Percentiles rank a stretch among this genome's conserved stretches.
Evolutionary conservation across 1,140 invertebrate species (phyloP).

Genomic region (Batillaria attramentaria): DNA sequence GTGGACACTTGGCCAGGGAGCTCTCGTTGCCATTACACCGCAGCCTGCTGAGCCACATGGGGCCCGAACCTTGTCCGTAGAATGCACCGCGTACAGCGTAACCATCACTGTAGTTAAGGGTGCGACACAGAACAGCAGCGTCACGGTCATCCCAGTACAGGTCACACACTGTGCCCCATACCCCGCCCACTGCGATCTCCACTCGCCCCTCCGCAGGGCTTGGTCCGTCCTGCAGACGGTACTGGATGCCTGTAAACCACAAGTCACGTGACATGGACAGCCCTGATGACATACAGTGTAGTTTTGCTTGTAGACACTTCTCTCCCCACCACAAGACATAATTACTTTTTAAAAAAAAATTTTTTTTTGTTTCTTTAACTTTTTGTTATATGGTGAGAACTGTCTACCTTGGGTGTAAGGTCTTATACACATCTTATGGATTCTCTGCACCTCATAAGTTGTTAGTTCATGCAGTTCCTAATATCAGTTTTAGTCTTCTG

Average conservation of each 20-base stretch:
- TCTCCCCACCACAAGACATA: no score
- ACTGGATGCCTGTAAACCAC: slow-evolving; percentile 38
- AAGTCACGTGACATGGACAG: no score
- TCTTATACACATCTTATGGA: no score
- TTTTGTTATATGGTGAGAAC: no score
- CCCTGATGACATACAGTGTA: no score
- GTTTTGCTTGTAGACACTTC: no score
- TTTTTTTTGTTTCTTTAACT: no score
- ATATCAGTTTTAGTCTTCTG: no score
- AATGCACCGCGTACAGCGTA: slow-evolving; percentile 44
- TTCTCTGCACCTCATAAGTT: no score
- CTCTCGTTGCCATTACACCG: slow-evolving; percentile 60
- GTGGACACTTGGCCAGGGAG: slow-evolving; percentile 51
- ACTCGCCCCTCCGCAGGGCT: slow-evolving; percentile 77
- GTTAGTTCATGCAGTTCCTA: no score
- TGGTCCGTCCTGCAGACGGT: slow-evolving; percentile 25
- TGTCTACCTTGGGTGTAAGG: no score
- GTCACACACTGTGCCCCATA: slow-evolving; percentile 67
- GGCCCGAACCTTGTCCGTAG: slow-evolving; percentile 57
- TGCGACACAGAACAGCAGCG: slow-evolving; percentile 59
- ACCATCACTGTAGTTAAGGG: slow-evolving; percentile 54
- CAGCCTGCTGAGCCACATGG: slow-evolving; percentile 62
- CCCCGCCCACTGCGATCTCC: slow-evolving; percentile 77
- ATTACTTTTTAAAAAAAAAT: no score
- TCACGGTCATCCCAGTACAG: slow-evolving; percentile 59